Percentiles rank a stretch among this genome's conserved stretches.
These are phyloP conservation scores for Lepidocyrtinus sp. DNA, from an alignment of 2,888 invertebrate species.

Conservation along the genomic window DNA sequence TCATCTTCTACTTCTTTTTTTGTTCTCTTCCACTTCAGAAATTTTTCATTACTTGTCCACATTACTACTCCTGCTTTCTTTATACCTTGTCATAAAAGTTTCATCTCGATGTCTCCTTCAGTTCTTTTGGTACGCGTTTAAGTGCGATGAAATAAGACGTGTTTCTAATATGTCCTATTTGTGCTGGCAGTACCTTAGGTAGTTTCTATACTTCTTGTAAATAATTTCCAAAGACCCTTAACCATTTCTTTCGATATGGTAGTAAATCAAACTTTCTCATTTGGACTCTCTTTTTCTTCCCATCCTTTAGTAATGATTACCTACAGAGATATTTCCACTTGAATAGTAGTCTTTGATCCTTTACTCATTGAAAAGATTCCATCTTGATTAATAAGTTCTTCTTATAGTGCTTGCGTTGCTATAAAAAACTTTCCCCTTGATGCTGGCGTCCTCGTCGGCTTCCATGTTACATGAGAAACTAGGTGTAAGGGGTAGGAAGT, in stretches of 20 bases:
- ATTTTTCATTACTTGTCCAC: conserved; percentile 14
- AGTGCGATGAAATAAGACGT: background rate
- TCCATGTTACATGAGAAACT: no score
- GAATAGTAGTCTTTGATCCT: background rate
- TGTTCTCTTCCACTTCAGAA: conserved; percentile 15
- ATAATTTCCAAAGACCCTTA: conserved; percentile 1
- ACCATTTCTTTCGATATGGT: background rate
- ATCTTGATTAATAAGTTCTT: conserved; percentile 15
- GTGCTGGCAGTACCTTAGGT: background rate
- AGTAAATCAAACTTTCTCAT: conserved; percentile 20
- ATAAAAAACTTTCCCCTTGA: no score
- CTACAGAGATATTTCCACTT: background rate
- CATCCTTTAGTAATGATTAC: background rate
- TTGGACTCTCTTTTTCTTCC: background rate
- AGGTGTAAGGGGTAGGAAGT: background rate
- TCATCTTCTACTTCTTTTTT: conserved; percentile 3
- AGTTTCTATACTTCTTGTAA: background rate
- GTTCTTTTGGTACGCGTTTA: conserved; percentile 3
- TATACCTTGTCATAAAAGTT: conserved; percentile 27
- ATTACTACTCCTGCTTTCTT: conserved; percentile 1
- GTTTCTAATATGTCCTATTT: conserved; percentile 3
- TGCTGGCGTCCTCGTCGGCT: no score
- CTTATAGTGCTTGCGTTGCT: no score
- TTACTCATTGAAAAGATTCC: background rate
- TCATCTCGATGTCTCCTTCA: conserved; percentile 18